phyloP scores from a whole-genome alignment of 2,888 invertebrate genomes.

The Crioceris asparagi region DNA sequence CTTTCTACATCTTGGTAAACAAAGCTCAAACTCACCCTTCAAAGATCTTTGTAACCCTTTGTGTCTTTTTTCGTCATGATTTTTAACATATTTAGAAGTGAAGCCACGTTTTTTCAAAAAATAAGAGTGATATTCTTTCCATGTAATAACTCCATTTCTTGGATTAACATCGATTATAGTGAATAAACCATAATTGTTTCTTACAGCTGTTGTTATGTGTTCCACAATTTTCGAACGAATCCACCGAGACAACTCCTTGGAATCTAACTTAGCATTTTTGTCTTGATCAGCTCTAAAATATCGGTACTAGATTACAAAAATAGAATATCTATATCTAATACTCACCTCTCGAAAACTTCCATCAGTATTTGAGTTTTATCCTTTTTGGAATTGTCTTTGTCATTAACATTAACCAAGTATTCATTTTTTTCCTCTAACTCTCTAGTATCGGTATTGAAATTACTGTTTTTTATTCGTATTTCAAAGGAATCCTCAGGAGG shows the following conservation, averaged over 20 bases:
- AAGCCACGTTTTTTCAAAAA: conserved; percentile 62
- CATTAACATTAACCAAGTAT: conserved; percentile 36
- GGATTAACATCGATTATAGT: conserved; percentile 55
- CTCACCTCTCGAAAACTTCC: conserved; percentile 37
- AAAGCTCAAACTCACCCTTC: conserved; percentile 40
- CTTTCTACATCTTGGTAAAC: too few relatives aligned
- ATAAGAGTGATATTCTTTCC: conserved; percentile 70
- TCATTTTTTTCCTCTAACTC: conserved; percentile 41
- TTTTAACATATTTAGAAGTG: conserved; percentile 49
- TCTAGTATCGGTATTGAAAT: conserved; percentile 42
- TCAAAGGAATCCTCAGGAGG: conserved; percentile 32
- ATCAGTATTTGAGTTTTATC: conserved; percentile 32
- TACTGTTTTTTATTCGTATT: conserved; percentile 39
- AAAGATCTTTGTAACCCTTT: conserved; percentile 50
- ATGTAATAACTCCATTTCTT: conserved; percentile 57
- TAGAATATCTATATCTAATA: conserved; percentile 6
- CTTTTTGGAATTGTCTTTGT: conserved; percentile 31
- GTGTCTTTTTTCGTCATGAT: conserved; percentile 55
- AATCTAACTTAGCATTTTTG: conserved; percentile 45
- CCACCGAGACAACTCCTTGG: conserved; percentile 54
- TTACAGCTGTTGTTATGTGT: conserved; percentile 56
- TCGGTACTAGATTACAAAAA: neutral
- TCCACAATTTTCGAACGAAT: conserved; percentile 57
- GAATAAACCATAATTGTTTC: conserved; percentile 56
- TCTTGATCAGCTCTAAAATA: conserved; percentile 50